Conservation (phyloP, 2,113 vertebrate genomes). For the Thamnophis sirtalis region DNA sequence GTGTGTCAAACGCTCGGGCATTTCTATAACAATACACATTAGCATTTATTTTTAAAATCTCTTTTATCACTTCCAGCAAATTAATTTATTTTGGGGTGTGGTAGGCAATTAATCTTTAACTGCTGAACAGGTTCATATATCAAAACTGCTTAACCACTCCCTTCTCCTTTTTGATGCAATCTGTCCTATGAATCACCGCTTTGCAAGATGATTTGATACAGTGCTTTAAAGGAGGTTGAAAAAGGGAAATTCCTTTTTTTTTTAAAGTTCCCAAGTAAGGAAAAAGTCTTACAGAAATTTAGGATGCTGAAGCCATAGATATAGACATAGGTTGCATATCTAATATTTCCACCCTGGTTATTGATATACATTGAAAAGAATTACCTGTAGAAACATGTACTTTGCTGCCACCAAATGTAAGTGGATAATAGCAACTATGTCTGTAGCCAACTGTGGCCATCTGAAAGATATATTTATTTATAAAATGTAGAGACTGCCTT, state of each 20-base stretch:
- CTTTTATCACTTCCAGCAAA: not conserved
- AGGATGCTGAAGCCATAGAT: not conserved
- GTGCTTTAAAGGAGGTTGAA: not conserved
- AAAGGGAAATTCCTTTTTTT: fast-evolving
- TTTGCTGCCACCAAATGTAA: not conserved
- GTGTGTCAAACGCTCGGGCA: not conserved
- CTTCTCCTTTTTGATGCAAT: not conserved
- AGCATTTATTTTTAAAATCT: not conserved
- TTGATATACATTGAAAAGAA: not conserved
- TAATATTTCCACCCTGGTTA: not conserved
- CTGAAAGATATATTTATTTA: not conserved
- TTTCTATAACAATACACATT: not conserved
- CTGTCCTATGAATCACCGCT: not conserved
- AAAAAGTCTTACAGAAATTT: not conserved
- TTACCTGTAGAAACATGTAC: not conserved
- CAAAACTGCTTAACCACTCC: not conserved
- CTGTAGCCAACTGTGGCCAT: not conserved
- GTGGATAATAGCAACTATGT: not conserved
- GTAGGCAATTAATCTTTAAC: not conserved
- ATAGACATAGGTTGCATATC: not conserved
- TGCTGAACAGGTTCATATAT: not conserved
- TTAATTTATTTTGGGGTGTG: slow-evolving; percentile 24
- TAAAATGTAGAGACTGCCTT: too few species aligned
- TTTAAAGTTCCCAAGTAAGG: not conserved
- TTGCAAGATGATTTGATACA: not conserved